Evolutionary conservation across 1,140 invertebrate genomes (phyloP).

Genomic region (Bombyx mandarina): DNA sequence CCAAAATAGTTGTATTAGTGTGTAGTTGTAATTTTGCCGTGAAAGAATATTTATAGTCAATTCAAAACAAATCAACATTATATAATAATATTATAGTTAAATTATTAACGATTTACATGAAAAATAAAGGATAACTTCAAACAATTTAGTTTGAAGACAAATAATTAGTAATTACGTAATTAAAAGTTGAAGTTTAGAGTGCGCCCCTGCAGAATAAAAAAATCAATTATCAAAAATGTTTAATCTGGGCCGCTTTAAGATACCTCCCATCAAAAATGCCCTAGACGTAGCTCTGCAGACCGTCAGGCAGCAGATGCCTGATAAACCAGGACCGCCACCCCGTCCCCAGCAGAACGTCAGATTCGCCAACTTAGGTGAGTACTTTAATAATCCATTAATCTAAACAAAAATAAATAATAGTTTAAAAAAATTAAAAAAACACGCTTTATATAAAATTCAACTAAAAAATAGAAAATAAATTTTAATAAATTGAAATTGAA

Average conservation of each 20-base stretch:
- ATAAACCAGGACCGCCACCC: slow-evolving; percentile 71
- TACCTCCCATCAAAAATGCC: slow-evolving; percentile 80
- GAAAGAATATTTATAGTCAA: slow-evolving; percentile 17
- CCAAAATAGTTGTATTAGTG: slow-evolving; percentile 34
- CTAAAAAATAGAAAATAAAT: too few relatives aligned
- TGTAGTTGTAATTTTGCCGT: slow-evolving; percentile 23
- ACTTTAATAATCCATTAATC: neutral
- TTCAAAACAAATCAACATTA: slow-evolving; percentile 22
- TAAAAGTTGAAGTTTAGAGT: neutral
- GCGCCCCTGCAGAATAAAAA: neutral
- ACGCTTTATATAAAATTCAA: too few relatives aligned
- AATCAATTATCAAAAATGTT: slow-evolving; percentile 30
- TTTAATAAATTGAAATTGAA: too few relatives aligned
- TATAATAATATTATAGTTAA: slow-evolving; percentile 1
- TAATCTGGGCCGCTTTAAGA: slow-evolving; percentile 73
- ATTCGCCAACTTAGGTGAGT: slow-evolving; percentile 74
- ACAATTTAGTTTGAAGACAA: neutral
- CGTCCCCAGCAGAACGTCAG: slow-evolving; percentile 74
- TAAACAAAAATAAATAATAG: neutral
- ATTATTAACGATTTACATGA: neutral
- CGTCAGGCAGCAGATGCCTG: slow-evolving; percentile 82
- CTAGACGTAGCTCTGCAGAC: slow-evolving; percentile 86
- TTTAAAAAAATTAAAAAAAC: too few relatives aligned
- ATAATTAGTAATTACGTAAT: slow-evolving; percentile 4
- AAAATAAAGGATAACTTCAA: too few relatives aligned